A percentile compares a stretch with the other conserved stretches of the same genome.
Conservation (phyloP, 1,140 invertebrate species). For the Leptoteleia sp. region DNA sequence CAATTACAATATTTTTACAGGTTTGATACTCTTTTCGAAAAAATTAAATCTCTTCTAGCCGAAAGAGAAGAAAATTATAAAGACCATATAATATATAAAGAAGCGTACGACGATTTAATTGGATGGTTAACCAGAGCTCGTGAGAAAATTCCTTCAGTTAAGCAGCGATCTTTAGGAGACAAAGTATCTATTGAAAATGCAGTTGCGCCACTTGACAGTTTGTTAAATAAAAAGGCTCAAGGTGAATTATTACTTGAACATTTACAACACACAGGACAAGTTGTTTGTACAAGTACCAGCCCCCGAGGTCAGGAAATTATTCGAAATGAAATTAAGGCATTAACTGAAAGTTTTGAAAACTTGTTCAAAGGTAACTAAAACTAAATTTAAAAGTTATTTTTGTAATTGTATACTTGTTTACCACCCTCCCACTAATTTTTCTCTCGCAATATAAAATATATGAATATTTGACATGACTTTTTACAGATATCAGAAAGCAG, state of each 20-base stretch:
- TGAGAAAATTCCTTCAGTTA: slow-evolving; percentile 93
- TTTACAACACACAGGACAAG: slow-evolving; percentile 91
- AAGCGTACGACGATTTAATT: slow-evolving; percentile 93
- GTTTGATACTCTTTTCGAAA: slow-evolving; percentile 81
- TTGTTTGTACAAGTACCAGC: slow-evolving; percentile 91
- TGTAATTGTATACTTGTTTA: no score
- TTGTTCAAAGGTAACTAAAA: slow-evolving; percentile 88
- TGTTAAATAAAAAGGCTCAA: slow-evolving; percentile 94
- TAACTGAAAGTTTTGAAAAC: slow-evolving; percentile 91
- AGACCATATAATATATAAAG: slow-evolving; percentile 93
- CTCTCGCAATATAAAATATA: no score
- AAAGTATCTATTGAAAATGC: slow-evolving; percentile 94
- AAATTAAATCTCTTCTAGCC: slow-evolving; percentile 83
- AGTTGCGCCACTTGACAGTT: slow-evolving; percentile 90
- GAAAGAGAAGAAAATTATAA: slow-evolving; percentile 93
- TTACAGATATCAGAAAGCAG: slow-evolving; percentile 89
- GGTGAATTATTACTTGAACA: slow-evolving; percentile 93
- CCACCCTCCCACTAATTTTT: no score
- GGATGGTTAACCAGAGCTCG: slow-evolving; percentile 91
- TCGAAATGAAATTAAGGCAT: slow-evolving; percentile 90
- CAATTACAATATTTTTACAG: no score
- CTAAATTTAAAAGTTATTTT: no score
- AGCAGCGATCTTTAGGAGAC: slow-evolving; percentile 91
- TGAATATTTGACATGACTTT: no score
- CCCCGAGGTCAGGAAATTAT: slow-evolving; percentile 89